Evolutionary conservation across 2,888 invertebrate species (phyloP), one percentile per base, ranked within the genome.

Genomic region (Chalcosyrphus nemorum): DNA sequence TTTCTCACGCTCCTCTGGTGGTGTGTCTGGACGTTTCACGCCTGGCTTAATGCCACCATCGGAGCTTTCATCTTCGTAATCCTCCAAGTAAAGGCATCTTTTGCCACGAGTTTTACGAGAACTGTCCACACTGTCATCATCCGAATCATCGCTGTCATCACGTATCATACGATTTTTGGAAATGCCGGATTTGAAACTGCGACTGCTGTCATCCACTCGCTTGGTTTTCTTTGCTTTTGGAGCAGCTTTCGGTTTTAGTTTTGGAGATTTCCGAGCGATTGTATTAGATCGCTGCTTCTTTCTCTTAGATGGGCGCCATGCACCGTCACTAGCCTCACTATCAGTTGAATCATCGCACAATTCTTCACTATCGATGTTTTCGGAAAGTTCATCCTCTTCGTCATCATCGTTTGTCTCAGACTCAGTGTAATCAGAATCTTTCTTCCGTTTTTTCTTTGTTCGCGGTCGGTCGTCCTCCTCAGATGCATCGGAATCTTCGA

Each of bases 151-250:
- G 91, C 96, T 97, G 2, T 95, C 94, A 88, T 96, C 96, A 89
- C 95, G 94, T 81, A 95, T 95, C 91, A 95, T 95, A 87, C 94
- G 93, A 85, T 95, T 96, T 4, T 96, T 91, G 0, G 96, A 70
- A 13, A 65, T 56, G 57, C 89, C 91, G 78, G 90, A 92, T 56
- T 91, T 92, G 86, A 92, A 92, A 54, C 91, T 89, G 86, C 92
- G 92, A 5, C 89, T 89, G 71, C 90, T 88, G 61, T 90, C 90
- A 52, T 90, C 89, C 3, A 89, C 66, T 9, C 88, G 88, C 72
- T 90, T 91, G 1, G 86, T 74, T 78, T 90, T 91, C 81, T 90
- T 91, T 45, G 45, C 27, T 17, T 86, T 82, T 0, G 71, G 56
- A 2, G 61, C 61, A 0, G 86, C 81, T 41, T 76, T 75, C 21